phyloP scores from a whole-genome alignment of 2,113 vertebrate genomes.

The Microcebus murinus region DNA sequence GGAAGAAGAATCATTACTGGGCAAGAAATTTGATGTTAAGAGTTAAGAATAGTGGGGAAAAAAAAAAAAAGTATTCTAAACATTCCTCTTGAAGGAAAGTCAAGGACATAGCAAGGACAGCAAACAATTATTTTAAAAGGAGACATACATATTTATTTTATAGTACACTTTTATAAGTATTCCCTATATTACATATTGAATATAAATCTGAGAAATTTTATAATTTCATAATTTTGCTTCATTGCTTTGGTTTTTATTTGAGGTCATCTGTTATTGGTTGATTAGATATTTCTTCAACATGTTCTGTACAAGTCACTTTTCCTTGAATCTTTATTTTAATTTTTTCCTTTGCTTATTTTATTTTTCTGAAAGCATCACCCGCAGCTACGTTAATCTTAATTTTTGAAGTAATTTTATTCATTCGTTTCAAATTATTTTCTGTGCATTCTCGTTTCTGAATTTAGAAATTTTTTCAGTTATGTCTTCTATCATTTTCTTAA shows the following conservation, averaged over 20 bases:
- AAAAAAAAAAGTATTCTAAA: background rate
- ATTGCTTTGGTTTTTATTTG: background rate
- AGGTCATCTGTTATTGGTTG: background rate
- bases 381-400: background rate
- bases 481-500: background rate
- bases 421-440: background rate
- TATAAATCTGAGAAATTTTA: background rate
- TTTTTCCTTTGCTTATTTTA: background rate
- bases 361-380: background rate
- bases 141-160: background rate
- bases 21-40: background rate
- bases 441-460: fast-evolving
- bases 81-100: background rate
- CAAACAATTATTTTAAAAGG: background rate
- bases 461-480: background rate
- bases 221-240: background rate
- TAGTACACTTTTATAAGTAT: background rate
- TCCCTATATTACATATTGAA: background rate
- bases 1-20: background rate
- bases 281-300: background rate
- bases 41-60: background rate
- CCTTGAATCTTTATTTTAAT: background rate
- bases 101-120: background rate
- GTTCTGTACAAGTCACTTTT: background rate
- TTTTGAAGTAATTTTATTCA: background rate